Evolutionary conservation across 2,113 vertebrate species (phyloP).

Genomic region (Phoenicopterus ruber): DNA sequence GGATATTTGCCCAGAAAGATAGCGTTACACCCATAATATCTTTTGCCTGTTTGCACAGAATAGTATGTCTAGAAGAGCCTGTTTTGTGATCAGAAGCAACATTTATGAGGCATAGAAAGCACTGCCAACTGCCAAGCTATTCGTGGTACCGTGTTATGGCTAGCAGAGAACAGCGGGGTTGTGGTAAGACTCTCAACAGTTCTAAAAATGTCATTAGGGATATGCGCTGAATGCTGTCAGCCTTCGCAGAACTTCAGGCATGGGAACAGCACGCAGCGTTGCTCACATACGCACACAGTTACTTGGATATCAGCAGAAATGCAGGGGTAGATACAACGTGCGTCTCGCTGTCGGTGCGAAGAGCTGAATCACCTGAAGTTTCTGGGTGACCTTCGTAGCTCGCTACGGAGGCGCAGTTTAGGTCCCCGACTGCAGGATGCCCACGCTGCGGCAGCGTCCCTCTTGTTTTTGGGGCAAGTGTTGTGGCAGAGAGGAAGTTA

Average conservation of each 20-base stretch:
- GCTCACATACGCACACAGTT: fast-evolving
- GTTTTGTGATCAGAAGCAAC: neutral
- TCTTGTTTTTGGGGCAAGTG: neutral
- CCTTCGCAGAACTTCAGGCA: neutral
- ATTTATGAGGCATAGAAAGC: neutral
- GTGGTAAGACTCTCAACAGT: neutral
- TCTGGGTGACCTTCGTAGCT: neutral
- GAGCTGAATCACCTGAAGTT: neutral
- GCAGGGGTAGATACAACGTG: neutral
- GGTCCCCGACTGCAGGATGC: fast-evolving
- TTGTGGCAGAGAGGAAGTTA: neutral
- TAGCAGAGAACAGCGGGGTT: neutral
- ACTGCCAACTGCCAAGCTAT: neutral
- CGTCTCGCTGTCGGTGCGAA: fast-evolving
- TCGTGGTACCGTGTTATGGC: neutral
- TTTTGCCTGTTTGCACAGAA: neutral
- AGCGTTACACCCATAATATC: neutral
- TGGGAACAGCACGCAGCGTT: neutral
- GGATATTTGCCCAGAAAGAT: neutral
- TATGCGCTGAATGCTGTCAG: neutral
- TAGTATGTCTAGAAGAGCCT: neutral
- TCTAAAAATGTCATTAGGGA: neutral
- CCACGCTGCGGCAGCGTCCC: fast-evolving
- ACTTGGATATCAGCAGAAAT: neutral
- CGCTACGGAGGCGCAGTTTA: fast-evolving